Conservation (phyloP, 2,888 invertebrate species). For the Halocaridina rubra region DNA sequence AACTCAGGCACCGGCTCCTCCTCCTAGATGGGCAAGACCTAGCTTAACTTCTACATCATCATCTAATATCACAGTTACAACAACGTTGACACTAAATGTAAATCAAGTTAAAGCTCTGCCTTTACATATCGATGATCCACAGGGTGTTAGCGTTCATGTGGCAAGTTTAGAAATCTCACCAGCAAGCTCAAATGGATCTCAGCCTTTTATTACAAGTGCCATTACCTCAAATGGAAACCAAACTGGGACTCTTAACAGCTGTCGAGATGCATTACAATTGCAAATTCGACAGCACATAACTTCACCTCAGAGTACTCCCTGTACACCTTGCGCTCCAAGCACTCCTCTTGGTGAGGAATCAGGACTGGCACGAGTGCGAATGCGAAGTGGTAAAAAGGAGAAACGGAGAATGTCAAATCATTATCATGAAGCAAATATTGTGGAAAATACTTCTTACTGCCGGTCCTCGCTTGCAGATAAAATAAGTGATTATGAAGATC, state of each 20-base stretch:
- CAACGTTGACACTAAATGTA: conserved; percentile 56
- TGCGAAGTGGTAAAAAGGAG: conserved; percentile 38
- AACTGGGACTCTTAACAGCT: conserved; percentile 23
- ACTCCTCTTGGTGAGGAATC: conserved; percentile 54
- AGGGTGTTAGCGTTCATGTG: conserved; percentile 32
- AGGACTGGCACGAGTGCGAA: conserved; percentile 25
- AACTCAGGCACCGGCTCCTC: conserved; percentile 41
- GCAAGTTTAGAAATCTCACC: conserved; percentile 44
- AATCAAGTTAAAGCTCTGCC: conserved; percentile 57
- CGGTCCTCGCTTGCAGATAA: conserved; percentile 90
- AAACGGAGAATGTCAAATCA: conserved; percentile 65
- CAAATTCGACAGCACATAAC: conserved; percentile 53
- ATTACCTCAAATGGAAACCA: conserved; percentile 15
- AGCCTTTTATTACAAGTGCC: not conserved
- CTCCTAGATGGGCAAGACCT: conserved; percentile 57
- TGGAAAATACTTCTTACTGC: conserved; percentile 81
- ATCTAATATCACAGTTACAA: conserved; percentile 59
- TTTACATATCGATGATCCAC: conserved; percentile 29
- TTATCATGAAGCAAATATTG: conserved; percentile 81
- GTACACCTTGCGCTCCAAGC: conserved; percentile 48
- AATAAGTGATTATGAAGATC: conserved; percentile 94
- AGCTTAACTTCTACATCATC: conserved; percentile 41
- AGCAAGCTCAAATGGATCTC: not conserved
- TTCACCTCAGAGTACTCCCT: conserved; percentile 57
- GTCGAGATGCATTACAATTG: conserved; percentile 42